Conservation (phyloP, 2,888 invertebrate species). For the Hypena proboscidalis region DNA sequence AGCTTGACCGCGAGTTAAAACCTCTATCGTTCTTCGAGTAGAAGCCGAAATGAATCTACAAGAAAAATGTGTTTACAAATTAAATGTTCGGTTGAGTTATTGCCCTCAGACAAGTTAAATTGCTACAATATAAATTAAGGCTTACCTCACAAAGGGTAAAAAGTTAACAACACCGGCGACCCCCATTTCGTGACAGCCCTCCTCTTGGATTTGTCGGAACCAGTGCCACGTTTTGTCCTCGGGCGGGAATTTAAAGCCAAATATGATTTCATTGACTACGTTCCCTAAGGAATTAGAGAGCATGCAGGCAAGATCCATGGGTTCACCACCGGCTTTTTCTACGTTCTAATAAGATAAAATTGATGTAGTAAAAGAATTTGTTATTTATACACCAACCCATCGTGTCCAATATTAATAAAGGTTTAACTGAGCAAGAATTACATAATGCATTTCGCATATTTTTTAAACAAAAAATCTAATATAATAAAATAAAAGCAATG, state of each 20-base stretch:
- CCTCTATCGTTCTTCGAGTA: slow-evolving; percentile 87
- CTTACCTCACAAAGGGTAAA: slow-evolving; percentile 90
- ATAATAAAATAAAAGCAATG: no score
- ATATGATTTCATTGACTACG: slow-evolving; percentile 90
- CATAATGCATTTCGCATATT: no score
- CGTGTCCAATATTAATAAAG: no score
- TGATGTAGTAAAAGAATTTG: no score
- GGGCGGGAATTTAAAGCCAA: slow-evolving; percentile 89
- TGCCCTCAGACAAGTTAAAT: no score
- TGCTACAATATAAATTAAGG: no score
- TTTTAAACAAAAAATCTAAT: no score
- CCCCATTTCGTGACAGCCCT: slow-evolving; percentile 93
- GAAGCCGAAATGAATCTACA: slow-evolving; percentile 86
- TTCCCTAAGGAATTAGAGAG: slow-evolving; percentile 91
- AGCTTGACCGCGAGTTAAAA: slow-evolving; percentile 88
- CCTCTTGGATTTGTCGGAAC: slow-evolving; percentile 91
- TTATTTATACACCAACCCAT: no score
- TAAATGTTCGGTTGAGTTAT: neutral
- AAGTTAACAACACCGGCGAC: slow-evolving; percentile 94
- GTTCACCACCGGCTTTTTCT: slow-evolving; percentile 52
- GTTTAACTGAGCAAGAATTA: no score
- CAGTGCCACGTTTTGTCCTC: slow-evolving; percentile 91
- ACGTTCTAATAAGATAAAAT: slow-evolving; percentile 64
- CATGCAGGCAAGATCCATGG: slow-evolving; percentile 81
- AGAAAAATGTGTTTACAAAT: neutral